These are phyloP conservation scores for Periophthalmodon schlosseri DNA, from an alignment of 2,113 vertebrate species.

Conservation along the genomic window DNA sequence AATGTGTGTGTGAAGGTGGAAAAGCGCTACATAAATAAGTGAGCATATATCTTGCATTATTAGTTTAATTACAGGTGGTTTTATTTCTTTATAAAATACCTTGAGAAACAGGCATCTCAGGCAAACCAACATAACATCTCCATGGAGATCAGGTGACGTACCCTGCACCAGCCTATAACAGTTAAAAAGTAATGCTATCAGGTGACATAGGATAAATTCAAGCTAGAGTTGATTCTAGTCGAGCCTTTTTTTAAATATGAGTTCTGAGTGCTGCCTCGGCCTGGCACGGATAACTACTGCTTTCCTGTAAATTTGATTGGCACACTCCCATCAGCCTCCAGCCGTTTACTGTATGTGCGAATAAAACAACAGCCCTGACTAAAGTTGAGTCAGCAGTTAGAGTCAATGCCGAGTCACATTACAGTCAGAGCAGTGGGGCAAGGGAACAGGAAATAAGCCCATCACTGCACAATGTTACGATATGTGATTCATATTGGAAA, in stretches of 20 bases:
- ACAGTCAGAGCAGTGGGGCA: conserved; percentile 14
- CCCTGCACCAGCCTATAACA: no score
- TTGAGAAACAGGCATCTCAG: no score
- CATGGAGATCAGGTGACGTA: no score
- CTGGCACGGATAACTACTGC: neutral
- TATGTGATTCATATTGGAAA: neutral
- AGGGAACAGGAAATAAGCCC: conserved; percentile 1
- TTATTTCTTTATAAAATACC: no score
- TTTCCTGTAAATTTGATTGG: neutral
- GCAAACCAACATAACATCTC: no score
- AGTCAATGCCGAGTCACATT: conserved; percentile 30
- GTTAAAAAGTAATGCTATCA: no score
- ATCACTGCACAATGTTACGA: conserved; percentile 4
- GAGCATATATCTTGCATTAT: no score
- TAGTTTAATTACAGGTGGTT: no score
- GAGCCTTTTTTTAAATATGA: neutral
- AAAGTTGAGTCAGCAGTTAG: conserved; percentile 42
- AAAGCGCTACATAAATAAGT: no score
- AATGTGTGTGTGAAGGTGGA: no score
- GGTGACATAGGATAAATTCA: no score
- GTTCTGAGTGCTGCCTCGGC: neutral
- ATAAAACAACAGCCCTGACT: neutral
- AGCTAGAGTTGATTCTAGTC: neutral
- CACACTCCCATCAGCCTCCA: neutral
- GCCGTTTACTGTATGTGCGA: conserved; percentile 4